Evolutionary conservation across 2,888 invertebrate species (phyloP).

Genomic region (Scaptomyza tumidula): DNA sequence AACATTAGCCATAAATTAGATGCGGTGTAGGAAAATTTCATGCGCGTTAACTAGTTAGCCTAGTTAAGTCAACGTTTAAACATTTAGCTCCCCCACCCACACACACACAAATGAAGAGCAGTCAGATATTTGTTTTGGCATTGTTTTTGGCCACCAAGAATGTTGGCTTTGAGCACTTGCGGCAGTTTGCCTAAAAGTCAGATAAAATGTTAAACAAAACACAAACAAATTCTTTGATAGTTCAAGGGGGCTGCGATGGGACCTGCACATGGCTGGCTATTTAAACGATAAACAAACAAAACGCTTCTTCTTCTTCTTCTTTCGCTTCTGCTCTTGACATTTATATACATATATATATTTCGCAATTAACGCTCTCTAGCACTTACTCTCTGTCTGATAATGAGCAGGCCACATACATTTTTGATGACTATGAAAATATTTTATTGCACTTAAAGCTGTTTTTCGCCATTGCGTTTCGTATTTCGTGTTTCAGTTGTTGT

Average conservation of each 20-base stretch:
- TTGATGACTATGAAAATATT: conserved; percentile 47
- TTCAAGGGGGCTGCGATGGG: too few species aligned
- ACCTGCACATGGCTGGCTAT: conserved; percentile 22
- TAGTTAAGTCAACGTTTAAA: conserved; percentile 33
- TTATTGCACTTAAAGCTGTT: conserved; percentile 55
- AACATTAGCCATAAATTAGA: conserved; percentile 61
- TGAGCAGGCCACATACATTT: conserved; percentile 25
- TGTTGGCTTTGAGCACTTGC: conserved; percentile 48
- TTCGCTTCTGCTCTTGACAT: conserved; percentile 34
- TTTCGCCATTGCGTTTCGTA: conserved; percentile 43
- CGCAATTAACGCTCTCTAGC: background rate
- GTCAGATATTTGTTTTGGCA: conserved; percentile 26
- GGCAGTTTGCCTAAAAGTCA: conserved; percentile 62
- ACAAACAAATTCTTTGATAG: conserved; percentile 35
- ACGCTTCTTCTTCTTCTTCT: background rate
- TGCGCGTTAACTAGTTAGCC: conserved; percentile 63
- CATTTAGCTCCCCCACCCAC: background rate
- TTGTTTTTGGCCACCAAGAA: conserved; percentile 28
- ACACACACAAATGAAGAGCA: background rate
- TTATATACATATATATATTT: conserved; percentile 24
- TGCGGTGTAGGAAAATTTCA: conserved; percentile 46
- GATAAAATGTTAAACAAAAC: conserved; percentile 55
- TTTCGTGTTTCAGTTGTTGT: conserved; percentile 29
- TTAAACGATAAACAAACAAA: conserved; percentile 53
- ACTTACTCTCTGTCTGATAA: conserved; percentile 16